Conservation (phyloP, 2,113 vertebrate genomes). For the Megaceryle torquata region DNA sequence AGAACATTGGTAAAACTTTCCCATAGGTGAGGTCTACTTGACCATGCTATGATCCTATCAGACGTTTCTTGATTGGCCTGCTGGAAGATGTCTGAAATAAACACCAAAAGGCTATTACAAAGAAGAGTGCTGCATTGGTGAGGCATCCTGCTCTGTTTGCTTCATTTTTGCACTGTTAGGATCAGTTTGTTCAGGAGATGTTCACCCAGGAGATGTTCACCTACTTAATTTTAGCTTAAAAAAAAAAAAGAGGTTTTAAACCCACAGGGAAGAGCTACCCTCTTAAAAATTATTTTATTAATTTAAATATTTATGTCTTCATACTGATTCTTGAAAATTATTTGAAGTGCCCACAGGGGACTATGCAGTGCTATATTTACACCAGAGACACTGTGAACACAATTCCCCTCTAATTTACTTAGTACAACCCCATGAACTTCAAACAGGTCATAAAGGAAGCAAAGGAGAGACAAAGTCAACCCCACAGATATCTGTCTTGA, state of each 20-base stretch:
- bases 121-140: background rate
- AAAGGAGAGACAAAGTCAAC: background rate
- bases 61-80: background rate
- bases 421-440: rapidly evolving
- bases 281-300: background rate
- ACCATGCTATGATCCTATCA: background rate
- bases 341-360: background rate
- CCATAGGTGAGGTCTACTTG: background rate
- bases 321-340: background rate
- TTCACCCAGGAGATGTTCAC: background rate
- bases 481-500: background rate
- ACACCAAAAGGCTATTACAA: background rate
- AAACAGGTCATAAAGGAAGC: background rate
- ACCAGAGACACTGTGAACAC: background rate
- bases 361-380: background rate
- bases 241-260: background rate
- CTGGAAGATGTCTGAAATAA: background rate
- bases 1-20: background rate
- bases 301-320: background rate
- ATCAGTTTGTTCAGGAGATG: background rate
- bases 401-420: background rate
- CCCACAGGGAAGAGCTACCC: background rate
- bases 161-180: background rate
- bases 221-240: background rate
- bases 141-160: background rate